Evolutionary conservation across 2,888 invertebrate species (phyloP).

Genomic region (Limnephilus rhombicus): DNA sequence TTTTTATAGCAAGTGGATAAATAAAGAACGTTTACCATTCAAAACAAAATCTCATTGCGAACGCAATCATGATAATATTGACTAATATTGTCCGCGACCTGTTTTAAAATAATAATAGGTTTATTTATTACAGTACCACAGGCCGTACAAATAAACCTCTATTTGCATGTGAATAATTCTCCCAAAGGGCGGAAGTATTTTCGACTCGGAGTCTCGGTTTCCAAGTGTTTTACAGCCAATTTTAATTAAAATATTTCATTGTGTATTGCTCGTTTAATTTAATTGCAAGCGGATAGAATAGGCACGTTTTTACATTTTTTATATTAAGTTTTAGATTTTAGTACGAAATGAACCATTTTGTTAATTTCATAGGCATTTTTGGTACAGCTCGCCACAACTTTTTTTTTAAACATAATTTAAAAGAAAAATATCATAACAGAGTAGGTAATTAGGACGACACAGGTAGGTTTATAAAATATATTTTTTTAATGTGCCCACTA

Average conservation of each 20-base stretch:
- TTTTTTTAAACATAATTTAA: background rate
- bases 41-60: background rate
- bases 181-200: background rate
- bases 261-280: background rate
- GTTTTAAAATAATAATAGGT: background rate
- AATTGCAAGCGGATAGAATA: background rate
- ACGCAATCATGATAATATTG: background rate
- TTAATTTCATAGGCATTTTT: background rate
- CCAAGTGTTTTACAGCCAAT: too few species aligned
- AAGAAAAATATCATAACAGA: background rate
- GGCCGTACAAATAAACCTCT: too few species aligned
- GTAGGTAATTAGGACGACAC: background rate
- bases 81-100: background rate
- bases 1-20: too few species aligned
- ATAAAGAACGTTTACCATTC: background rate
- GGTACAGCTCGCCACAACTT: background rate
- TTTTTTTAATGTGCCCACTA: too few species aligned
- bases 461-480: background rate
- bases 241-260: too few species aligned
- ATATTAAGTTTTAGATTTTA: background rate
- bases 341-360: background rate
- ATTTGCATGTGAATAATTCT: background rate
- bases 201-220: too few species aligned
- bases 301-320: background rate
- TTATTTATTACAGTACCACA: too few species aligned